Conservation (phyloP, 92 coral and sea anemone species). For the Galaxea fascicularis region DNA sequence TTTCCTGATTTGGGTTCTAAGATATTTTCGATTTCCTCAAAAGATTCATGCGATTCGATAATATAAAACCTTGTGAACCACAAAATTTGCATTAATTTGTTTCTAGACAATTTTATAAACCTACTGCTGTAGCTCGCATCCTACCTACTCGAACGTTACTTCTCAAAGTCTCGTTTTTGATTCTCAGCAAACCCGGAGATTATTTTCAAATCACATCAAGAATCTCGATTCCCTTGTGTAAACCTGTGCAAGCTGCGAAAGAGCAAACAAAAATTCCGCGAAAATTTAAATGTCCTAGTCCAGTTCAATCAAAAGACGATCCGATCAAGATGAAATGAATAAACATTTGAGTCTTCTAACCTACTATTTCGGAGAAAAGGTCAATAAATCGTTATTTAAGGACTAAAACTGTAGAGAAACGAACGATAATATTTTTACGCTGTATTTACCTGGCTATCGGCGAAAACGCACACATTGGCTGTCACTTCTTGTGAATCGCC, state of each 20-base stretch:
- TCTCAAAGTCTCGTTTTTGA: neutral
- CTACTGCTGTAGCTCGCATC: neutral
- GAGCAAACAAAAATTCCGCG: conserved; percentile 35
- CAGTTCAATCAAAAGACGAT: neutral
- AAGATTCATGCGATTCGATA: neutral
- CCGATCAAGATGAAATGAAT: neutral
- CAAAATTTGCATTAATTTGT: no score
- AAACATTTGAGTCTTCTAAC: neutral
- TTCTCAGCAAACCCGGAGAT: neutral
- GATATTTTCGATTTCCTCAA: neutral
- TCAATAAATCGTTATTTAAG: neutral
- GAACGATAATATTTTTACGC: neutral
- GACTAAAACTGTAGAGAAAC: conserved; percentile 7
- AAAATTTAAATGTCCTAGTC: conserved; percentile 17
- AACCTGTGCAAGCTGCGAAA: conserved; percentile 32
- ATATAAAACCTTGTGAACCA: no score
- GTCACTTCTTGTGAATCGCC: conserved; percentile 83
- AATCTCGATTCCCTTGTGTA: conserved; percentile 15
- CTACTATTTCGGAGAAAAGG: neutral
- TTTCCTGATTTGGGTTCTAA: neutral
- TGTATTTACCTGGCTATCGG: conserved; percentile 86
- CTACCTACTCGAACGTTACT: neutral
- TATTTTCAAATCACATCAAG: neutral
- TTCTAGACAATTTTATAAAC: neutral
- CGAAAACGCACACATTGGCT: conserved; percentile 90